These are phyloP conservation scores for Malaclemys terrapin DNA, from an alignment of 2,113 vertebrate species.

Conservation along the genomic window DNA sequence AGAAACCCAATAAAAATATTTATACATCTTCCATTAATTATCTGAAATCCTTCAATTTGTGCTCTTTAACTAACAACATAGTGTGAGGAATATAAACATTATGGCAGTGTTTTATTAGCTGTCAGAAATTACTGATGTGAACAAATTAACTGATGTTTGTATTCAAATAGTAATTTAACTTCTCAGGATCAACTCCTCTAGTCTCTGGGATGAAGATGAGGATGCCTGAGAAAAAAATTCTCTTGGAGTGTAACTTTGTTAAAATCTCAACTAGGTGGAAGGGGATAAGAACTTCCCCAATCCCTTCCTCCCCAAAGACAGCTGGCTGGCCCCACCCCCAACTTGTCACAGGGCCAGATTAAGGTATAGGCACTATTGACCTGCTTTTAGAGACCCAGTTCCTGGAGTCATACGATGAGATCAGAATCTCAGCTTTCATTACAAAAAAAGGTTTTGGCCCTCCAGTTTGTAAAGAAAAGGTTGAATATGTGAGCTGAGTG, in stretches of 20 bases:
- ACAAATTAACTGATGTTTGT: background rate
- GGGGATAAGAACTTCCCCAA: background rate
- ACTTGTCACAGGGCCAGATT: background rate
- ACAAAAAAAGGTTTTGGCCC: background rate
- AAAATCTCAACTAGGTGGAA: background rate
- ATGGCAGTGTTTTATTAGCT: background rate
- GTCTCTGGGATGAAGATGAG: background rate
- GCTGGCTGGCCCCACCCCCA: background rate
- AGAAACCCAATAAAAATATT: slow-evolving; percentile 18
- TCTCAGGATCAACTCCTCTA: background rate
- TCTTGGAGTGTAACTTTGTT: background rate
- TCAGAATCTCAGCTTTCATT: background rate
- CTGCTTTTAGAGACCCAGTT: background rate
- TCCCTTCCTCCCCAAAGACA: background rate
- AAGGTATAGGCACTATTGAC: background rate
- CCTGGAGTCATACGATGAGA: background rate
- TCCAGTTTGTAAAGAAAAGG: background rate
- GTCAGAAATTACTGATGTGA: background rate
- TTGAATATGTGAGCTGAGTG: background rate
- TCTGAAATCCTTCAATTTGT: slow-evolving; percentile 2
- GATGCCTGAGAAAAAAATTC: background rate
- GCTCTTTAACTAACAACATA: background rate
- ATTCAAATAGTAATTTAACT: background rate
- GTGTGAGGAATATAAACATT: background rate
- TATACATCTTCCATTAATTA: slow-evolving; percentile 38